phyloP scores from a whole-genome alignment of 2,113 vertebrate species.

The Haemorhous mexicanus region DNA sequence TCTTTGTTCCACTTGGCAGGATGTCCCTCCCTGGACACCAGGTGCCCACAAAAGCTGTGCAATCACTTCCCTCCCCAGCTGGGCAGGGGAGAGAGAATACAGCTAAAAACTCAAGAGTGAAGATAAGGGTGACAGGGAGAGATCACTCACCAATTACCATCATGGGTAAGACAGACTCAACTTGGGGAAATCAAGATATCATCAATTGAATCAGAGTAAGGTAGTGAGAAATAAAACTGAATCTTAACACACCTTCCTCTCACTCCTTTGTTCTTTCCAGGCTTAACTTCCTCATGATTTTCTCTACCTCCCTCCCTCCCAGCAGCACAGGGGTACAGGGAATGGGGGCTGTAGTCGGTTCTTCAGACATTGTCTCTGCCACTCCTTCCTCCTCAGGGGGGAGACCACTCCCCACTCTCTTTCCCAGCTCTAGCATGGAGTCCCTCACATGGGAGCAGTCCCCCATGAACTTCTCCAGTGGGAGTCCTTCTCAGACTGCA shows the following conservation, averaged over 20 bases:
- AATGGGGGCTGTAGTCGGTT: not conserved
- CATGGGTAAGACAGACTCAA: not conserved
- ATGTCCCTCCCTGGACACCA: not conserved
- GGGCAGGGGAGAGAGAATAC: not conserved
- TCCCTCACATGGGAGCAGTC: not conserved
- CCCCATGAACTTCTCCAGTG: fast-evolving
- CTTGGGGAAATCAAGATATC: not conserved
- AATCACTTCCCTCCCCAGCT: not conserved
- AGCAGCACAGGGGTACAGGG: not conserved
- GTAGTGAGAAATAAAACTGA: not conserved
- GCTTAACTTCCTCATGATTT: not conserved
- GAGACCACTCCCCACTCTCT: too few relatives aligned
- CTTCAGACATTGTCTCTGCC: not conserved
- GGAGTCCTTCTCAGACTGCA: not conserved
- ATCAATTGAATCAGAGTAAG: not conserved
- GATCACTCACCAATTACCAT: not conserved
- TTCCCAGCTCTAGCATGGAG: not conserved
- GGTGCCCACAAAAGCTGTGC: not conserved
- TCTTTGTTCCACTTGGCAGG: not conserved
- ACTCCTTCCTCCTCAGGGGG: not conserved
- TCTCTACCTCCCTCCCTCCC: not conserved
- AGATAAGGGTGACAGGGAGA: not conserved
- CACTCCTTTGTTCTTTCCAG: not conserved
- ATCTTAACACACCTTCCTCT: not conserved
- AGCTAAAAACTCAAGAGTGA: not conserved